phyloP scores from a whole-genome alignment of 1,140 invertebrate genomes.

The Scaptomyza montana region DNA sequence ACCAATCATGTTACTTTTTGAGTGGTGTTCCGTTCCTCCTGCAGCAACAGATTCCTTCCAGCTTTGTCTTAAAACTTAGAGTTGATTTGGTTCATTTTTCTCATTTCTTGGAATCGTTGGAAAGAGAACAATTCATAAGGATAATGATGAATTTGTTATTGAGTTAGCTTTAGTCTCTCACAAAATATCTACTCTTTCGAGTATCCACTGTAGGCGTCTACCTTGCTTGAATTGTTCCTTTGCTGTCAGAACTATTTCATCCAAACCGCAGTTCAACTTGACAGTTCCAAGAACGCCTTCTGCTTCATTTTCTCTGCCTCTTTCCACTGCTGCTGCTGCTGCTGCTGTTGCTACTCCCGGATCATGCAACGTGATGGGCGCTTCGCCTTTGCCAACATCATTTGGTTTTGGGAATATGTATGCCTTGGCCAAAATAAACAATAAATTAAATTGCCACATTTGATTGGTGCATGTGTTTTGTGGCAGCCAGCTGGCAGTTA shows the following conservation, averaged over 20 bases:
- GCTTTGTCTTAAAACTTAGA: too few species aligned
- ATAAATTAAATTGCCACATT: constrained; percentile 83
- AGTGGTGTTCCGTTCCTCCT: too few species aligned
- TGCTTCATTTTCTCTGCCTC: background rate
- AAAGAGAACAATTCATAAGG: too few species aligned
- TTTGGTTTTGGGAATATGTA: constrained; percentile 29
- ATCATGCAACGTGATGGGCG: constrained; percentile 14
- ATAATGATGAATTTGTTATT: too few species aligned
- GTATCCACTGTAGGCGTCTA: too few species aligned
- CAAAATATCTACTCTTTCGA: too few species aligned
- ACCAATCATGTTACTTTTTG: too few species aligned
- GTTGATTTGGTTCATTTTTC: too few species aligned
- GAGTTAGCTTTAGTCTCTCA: too few species aligned
- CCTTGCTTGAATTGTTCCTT: background rate
- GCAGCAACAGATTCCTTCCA: too few species aligned
- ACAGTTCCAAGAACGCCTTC: constrained; percentile 4
- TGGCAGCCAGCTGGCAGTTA: constrained; percentile 1
- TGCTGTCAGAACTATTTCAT: background rate
- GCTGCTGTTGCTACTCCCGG: constrained; percentile 1
- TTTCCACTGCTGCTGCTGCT: constrained; percentile 1
- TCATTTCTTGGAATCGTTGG: too few species aligned
- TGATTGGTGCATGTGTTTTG: constrained; percentile 55
- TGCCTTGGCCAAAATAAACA: constrained; percentile 68
- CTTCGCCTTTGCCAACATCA: constrained; percentile 16
- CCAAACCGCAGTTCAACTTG: background rate